Evolutionary conservation across 2,113 vertebrate genomes (phyloP).

Genomic region (Thalassoma bifasciatum): DNA sequence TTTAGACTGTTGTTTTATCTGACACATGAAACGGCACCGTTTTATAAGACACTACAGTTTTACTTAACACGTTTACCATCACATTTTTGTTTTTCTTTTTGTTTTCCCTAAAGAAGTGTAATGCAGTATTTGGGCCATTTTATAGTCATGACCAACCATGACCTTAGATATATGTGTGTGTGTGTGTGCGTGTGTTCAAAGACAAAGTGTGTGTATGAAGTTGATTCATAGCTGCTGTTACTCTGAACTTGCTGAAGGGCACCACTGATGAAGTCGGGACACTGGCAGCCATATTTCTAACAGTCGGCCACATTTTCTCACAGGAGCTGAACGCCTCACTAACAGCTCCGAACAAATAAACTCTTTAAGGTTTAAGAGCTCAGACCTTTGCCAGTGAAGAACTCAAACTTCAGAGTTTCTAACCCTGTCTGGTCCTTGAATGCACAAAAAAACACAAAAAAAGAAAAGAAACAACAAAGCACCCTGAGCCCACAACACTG

Average conservation of each 20-base stretch:
- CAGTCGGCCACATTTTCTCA: constrained; percentile 26
- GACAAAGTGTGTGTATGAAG: constrained; percentile 7
- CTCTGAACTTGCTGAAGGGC: constrained; percentile 59
- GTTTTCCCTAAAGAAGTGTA: too few relatives aligned
- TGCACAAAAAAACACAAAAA: too few relatives aligned
- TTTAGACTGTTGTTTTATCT: background rate
- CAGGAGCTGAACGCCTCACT: constrained; percentile 6
- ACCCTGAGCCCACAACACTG: background rate
- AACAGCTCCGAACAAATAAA: constrained; percentile 31
- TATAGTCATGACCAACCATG: background rate
- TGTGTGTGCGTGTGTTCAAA: constrained; percentile 11
- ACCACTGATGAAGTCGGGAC: constrained; percentile 53
- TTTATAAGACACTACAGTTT: too few relatives aligned
- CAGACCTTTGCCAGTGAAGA: constrained; percentile 31
- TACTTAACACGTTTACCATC: too few relatives aligned
- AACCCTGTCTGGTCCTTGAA: too few relatives aligned
- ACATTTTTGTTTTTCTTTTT: too few relatives aligned
- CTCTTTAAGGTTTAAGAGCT: constrained; percentile 42
- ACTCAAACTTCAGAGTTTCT: constrained; percentile 7
- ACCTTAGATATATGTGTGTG: constrained; percentile 17
- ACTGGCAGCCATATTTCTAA: constrained; percentile 54
- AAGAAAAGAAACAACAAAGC: too few relatives aligned
- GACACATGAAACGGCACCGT: too few relatives aligned
- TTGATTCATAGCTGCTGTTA: constrained; percentile 58
- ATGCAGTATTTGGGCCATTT: too few relatives aligned